phyloP scores from a whole-genome alignment of 2,797 vertebrate species.

The Sebastes iracundus region DNA sequence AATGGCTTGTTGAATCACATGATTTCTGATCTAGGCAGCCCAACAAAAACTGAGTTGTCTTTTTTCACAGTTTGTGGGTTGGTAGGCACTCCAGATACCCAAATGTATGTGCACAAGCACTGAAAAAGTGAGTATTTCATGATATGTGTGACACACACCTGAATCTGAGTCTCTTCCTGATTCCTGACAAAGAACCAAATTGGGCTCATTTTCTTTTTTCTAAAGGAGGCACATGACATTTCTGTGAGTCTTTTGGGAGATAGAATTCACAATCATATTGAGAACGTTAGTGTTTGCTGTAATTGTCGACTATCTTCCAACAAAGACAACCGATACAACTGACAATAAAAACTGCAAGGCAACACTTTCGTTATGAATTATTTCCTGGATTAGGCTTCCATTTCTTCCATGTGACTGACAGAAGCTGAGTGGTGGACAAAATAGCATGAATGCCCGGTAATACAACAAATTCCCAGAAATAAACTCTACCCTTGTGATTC shows the following conservation, averaged over 20 bases:
- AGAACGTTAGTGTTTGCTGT: neutral
- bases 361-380: neutral
- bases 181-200: neutral
- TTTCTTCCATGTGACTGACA: neutral
- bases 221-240: neutral
- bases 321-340: neutral
- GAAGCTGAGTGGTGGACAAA: neutral
- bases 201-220: neutral
- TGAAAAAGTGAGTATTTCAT: too few relatives aligned
- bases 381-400: neutral
- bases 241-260: neutral
- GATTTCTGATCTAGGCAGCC: too few relatives aligned
- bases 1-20: too few relatives aligned
- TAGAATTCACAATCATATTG: neutral
- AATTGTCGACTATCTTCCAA: neutral
- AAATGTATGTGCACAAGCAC: too few relatives aligned
- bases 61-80: too few relatives aligned
- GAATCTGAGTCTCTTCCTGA: neutral
- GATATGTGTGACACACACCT: neutral
- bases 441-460: neutral
- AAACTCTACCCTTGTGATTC: neutral
- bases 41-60: too few relatives aligned
- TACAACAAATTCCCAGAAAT: neutral
- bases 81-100: too few relatives aligned
- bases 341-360: neutral